Evolutionary conservation across 30 jellyfish, hydroid and myxozoan species (phyloP), one percentile per base, ranked within the genome.

Genomic region (Calvadosia cruxmelitensis): DNA sequence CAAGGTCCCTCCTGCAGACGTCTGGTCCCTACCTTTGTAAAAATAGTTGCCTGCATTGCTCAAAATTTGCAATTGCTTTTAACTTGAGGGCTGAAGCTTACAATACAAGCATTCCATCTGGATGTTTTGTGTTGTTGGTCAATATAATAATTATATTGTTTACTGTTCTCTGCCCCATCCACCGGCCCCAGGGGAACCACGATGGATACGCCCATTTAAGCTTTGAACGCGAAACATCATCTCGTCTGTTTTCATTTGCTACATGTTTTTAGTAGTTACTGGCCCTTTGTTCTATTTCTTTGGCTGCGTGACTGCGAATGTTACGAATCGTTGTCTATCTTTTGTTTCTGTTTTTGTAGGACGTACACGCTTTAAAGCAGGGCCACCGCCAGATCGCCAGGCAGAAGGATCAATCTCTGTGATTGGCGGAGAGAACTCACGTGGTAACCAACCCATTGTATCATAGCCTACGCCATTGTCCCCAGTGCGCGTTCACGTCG

Each of bases 371-470:
- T 77, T 75, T 52, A 81, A 81, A 71, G 93, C 96, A 12, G 96
- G 96, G 62, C 96, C 96, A 20, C 96, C 96, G 10, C 96, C 96
- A 3, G 95, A 88, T 49, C 72, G 93, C 49, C 80, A 81, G 67
- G 72, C 70, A 2, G 97, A 81, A 67, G 97, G 97, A 2, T 80
- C 97, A 0, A 88, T 88, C 31, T 89, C 75, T 67, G 97, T 88
- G 3, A 76, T 88, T 71, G 97, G 97, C 2, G 67, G 81, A 25
- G 86, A 75, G 36, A 88, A 83, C 70, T 63, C 77, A 13, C 66
- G 29, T 2, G 25, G 29, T 29, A 20, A 2, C 23, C 10, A 27
- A 29, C 24, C 7, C 29, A 5, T 57, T 24, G 12, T n/a, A 12
- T 57, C 13, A 3, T 23, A 12, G 29, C 29, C 29, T 12, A 23